Evolutionary conservation across 2,888 invertebrate genomes (phyloP), one percentile per base, ranked within the genome.

Genomic region (Clunio marinus): DNA sequence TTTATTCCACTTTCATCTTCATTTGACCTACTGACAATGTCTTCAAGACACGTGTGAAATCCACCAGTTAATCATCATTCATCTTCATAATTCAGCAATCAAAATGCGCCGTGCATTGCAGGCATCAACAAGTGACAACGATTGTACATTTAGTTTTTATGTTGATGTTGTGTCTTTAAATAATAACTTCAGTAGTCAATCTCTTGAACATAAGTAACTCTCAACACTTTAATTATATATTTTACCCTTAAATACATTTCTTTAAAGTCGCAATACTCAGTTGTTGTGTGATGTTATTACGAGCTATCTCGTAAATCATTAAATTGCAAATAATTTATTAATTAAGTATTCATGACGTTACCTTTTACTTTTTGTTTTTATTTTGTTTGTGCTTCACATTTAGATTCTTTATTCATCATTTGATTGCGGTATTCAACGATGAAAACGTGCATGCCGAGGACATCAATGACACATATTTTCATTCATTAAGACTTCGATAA

Each of bases 321-420:
- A 41, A 41, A 41, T 41, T 5, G 10, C 41, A 41, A 41, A 41
- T 41, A 41, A 41, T 13, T 10, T 41, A 10, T 15, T n/a, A 10
- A 41, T 41, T 15, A 41, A 41, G 41, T 41, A 41, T 41, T 41
- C 41, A 41, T 41, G 41, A 41, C 41, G 15, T 10, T 10, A n/a
- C 10, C 41, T 41, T 41, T 41, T 15, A 13, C n/a, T 41, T 41
- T 41, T 41, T 41, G 15, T 41, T 57, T 24, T 25, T 5, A 24
- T 25, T 57, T 15, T 24, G 24, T 28, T 28, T 58, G 57, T 20
- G 28, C 32, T 8, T 59, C 2, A 59, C 28, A 28, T 32, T 59
- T 27, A 17, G 28, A 32, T 59, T 58, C 22, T 62, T 37, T 17
- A 37, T 62, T 62, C 37, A 41, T 37, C 60, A 37, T 25, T 37